Conservation (phyloP, 37 sponge, comb jelly and placozoan species). For the Chondrosia reniformis region DNA sequence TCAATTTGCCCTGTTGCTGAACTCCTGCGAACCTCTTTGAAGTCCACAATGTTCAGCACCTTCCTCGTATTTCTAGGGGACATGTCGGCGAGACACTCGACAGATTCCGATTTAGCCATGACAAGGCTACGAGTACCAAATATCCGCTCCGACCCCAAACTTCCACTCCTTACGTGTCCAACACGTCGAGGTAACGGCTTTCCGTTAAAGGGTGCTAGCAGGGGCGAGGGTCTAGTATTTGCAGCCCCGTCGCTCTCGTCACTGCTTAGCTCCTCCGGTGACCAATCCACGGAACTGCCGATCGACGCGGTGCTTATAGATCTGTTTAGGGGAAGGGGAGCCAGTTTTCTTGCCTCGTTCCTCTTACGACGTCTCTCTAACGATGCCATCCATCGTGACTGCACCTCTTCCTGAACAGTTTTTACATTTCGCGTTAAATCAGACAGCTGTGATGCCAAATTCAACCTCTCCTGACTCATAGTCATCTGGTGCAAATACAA, state of each 20-base stretch:
- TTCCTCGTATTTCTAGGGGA: not conserved
- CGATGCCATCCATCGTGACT: not conserved
- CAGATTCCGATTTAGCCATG: slow-evolving; percentile 15
- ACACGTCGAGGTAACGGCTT: not conserved
- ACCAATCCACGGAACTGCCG: not conserved
- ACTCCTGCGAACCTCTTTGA: slow-evolving; percentile 1
- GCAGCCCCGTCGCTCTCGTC: not conserved
- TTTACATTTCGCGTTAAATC: not conserved
- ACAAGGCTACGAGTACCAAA: not conserved
- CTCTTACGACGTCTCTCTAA: too few relatives aligned
- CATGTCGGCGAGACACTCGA: not conserved
- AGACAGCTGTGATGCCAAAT: not conserved
- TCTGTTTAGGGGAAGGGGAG: not conserved
- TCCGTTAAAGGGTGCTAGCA: not conserved
- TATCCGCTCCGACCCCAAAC: slow-evolving; percentile 11
- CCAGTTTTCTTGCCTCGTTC: not conserved
- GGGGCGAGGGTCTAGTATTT: not conserved
- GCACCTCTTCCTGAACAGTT: not conserved
- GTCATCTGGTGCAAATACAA: not conserved
- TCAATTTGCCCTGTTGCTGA: slow-evolving; percentile 13
- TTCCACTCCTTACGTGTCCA: not conserved
- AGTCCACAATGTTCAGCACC: not conserved
- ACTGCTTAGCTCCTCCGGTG: not conserved
- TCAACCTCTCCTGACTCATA: not conserved
- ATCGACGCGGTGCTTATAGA: not conserved